phyloP scores from a whole-genome alignment of 2,113 vertebrate species.

The Strigops habroptila region DNA sequence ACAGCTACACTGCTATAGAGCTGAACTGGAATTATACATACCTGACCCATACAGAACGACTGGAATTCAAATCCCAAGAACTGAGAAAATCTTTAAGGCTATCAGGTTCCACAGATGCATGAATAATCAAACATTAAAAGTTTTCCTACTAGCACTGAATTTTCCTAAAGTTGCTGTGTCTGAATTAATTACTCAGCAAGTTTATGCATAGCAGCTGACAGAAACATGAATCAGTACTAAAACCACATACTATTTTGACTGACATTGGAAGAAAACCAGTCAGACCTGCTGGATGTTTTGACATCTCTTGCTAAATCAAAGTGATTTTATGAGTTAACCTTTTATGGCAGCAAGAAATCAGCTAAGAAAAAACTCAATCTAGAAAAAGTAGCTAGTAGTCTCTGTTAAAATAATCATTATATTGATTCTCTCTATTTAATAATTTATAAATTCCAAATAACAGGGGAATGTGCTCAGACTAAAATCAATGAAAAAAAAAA shows the following conservation, averaged over 20 bases:
- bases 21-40: background rate
- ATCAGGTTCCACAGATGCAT: background rate
- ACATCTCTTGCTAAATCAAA: slow-evolving; percentile 55
- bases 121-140: background rate
- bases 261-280: slow-evolving; percentile 44
- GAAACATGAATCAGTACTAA: slow-evolving; percentile 50
- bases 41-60: background rate
- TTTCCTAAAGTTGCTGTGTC: background rate
- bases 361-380: background rate
- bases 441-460: slow-evolving; percentile 8
- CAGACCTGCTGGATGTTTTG: slow-evolving; percentile 51
- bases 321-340: slow-evolving; percentile 48
- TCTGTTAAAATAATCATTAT: background rate
- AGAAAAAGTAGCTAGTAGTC: background rate
- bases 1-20: background rate
- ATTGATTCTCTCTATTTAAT: background rate
- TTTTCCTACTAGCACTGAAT: background rate
- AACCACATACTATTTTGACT: slow-evolving; percentile 43
- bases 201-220: slow-evolving; percentile 33
- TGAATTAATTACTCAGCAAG: slow-evolving; percentile 39
- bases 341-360: slow-evolving; percentile 20
- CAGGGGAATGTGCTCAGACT: background rate
- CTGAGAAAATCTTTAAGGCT: background rate
- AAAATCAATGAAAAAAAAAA: background rate
- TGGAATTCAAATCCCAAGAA: background rate